Evolutionary conservation across 2,797 vertebrate species (phyloP).

Genomic region (Pteronotus mesoamericanus): DNA sequence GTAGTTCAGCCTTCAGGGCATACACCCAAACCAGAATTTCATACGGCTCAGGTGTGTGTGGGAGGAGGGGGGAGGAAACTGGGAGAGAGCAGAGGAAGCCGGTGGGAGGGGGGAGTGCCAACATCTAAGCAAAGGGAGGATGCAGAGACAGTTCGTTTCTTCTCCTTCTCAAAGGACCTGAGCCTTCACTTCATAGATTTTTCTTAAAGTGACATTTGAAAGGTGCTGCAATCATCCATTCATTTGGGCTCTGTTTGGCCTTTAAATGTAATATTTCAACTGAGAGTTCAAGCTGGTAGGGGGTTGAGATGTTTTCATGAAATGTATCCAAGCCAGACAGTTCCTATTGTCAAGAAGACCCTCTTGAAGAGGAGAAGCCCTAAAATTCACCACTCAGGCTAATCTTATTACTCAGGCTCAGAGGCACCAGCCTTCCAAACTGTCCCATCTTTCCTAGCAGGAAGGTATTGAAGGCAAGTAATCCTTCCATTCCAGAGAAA

Average conservation of each 20-base stretch:
- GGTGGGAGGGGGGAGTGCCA: neutral
- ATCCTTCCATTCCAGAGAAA: neutral
- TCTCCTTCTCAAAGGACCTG: conserved; percentile 55
- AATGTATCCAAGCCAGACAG: conserved; percentile 24
- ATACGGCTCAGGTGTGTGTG: neutral
- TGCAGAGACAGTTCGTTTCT: conserved; percentile 34
- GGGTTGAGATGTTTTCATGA: conserved; percentile 25
- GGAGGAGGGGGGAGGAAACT: neutral
- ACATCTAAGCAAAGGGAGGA: neutral
- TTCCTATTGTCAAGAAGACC: conserved; percentile 32
- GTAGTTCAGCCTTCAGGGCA: conserved; percentile 63
- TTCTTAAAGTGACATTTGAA: conserved; percentile 65
- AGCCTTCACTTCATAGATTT: conserved; percentile 44
- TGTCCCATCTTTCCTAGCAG: neutral
- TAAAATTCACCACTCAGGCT: conserved; percentile 21
- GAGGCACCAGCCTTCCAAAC: neutral
- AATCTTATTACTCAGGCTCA: neutral
- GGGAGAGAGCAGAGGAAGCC: neutral
- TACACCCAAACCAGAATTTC: conserved; percentile 47
- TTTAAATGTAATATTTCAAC: conserved; percentile 66
- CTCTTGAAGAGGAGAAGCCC: neutral
- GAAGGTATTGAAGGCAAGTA: neutral
- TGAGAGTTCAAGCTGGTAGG: conserved; percentile 43
- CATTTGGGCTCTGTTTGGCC: conserved; percentile 62
- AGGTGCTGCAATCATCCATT: conserved; percentile 54